Evolutionary conservation across 2,797 vertebrate species (phyloP).

Genomic region (Bovichtus diacanthus): DNA sequence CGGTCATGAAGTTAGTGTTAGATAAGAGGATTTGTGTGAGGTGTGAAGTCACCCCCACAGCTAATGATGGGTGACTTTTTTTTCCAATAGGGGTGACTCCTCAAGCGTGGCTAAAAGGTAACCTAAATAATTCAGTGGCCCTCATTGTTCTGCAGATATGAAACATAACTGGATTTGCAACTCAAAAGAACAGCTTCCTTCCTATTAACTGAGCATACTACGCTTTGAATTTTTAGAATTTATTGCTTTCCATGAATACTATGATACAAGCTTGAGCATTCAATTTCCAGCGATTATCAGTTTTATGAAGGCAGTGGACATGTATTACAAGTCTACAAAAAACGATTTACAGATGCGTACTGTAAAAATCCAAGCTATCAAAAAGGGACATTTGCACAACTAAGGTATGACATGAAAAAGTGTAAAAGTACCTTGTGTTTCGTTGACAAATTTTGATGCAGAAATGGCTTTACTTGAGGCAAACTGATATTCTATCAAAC

Average conservation of each 20-base stretch:
- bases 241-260: conserved; percentile 99
- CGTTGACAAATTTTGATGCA: conserved; percentile 34
- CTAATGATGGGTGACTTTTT: background rate
- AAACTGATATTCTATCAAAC: conserved; percentile 41
- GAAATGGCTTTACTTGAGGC: conserved; percentile 41
- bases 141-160: background rate
- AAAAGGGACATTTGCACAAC: conserved; percentile 92
- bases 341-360: conserved; percentile 92
- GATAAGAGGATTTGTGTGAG: background rate
- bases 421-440: conserved; percentile 65
- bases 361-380: conserved; percentile 93
- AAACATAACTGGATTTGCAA: background rate
- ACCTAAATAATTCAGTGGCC: background rate
- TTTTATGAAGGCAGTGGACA: conserved; percentile 94
- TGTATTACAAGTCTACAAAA: conserved; percentile 94
- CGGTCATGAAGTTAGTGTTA: background rate
- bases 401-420: conserved; percentile 89
- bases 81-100: background rate
- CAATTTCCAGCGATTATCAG: conserved; percentile 90
- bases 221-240: conserved; percentile 88
- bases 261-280: conserved; percentile 96
- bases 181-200: conserved; percentile 9
- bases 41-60: background rate
- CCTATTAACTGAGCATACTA: conserved; percentile 48
- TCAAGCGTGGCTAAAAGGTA: background rate